A percentile compares a stretch with the other conserved stretches of the same genome.
These are phyloP conservation scores for Gryllus longicercus DNA, from an alignment of 2,888 invertebrate species.

Conservation along the genomic window DNA sequence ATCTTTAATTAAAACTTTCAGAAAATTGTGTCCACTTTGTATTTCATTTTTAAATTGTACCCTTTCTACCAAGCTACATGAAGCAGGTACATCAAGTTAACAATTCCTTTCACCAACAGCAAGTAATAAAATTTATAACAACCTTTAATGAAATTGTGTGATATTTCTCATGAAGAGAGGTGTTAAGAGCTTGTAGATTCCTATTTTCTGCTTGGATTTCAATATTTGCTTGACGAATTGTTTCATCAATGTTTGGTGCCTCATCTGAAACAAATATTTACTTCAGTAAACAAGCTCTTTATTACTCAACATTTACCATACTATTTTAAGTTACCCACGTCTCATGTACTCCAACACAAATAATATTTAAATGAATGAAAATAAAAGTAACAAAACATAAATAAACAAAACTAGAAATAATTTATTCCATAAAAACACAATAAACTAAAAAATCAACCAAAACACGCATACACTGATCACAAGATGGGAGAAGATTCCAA, in stretches of 20 bases:
- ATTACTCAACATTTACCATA: not conserved
- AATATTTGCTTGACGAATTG: slow-evolving; percentile 77
- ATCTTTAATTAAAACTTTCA: too few species aligned
- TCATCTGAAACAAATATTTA: slow-evolving; percentile 52
- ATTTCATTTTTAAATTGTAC: too few species aligned
- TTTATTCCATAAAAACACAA: slow-evolving; percentile 26
- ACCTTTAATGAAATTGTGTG: slow-evolving; percentile 86
- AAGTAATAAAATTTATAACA: too few species aligned
- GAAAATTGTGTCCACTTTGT: too few species aligned
- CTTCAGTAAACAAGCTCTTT: slow-evolving; percentile 24
- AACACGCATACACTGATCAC: slow-evolving; percentile 36
- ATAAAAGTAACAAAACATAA: slow-evolving; percentile 21
- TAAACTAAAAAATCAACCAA: slow-evolving; percentile 28
- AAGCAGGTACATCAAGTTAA: too few species aligned
- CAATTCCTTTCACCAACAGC: too few species aligned
- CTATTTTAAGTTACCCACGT: too few species aligned
- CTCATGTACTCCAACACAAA: too few species aligned
- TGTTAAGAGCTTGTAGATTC: slow-evolving; percentile 85
- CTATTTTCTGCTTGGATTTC: slow-evolving; percentile 88
- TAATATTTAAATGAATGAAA: not conserved
- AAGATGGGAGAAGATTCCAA: slow-evolving; percentile 36
- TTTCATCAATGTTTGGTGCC: slow-evolving; percentile 72
- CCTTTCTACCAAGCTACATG: too few species aligned
- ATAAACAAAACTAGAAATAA: slow-evolving; percentile 21
- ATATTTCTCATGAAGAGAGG: slow-evolving; percentile 87